phyloP scores from a whole-genome alignment of 37 sponge, comb jelly and placozoan species.

The Beroe forskalii region DNA sequence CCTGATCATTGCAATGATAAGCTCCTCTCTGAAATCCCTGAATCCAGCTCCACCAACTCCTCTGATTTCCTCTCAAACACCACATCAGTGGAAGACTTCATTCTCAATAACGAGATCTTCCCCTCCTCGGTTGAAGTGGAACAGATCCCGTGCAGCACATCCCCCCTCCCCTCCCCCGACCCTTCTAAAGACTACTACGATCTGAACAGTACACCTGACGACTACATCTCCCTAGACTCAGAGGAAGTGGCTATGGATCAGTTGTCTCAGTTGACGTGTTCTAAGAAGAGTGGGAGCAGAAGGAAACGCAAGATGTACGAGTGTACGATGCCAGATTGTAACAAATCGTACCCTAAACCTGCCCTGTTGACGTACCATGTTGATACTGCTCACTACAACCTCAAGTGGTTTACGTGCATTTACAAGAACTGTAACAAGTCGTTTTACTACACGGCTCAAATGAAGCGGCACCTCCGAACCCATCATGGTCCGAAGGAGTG shows the following conservation, averaged over 20 bases:
- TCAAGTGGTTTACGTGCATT: slow-evolving; percentile 58
- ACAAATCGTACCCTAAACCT: slow-evolving; percentile 19
- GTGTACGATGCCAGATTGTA: background rate
- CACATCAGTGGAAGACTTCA: too few species aligned
- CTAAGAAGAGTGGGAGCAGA: background rate
- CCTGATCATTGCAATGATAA: too few species aligned
- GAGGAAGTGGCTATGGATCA: background rate
- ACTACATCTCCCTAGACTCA: background rate
- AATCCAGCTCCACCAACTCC: too few species aligned
- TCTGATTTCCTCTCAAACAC: too few species aligned
- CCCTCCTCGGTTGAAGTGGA: background rate
- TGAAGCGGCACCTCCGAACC: slow-evolving; percentile 37
- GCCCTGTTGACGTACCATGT: slow-evolving; percentile 15
- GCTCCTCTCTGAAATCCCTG: too few species aligned
- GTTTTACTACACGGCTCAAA: slow-evolving; percentile 8
- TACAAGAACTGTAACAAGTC: slow-evolving; percentile 46
- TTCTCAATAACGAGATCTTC: too few species aligned
- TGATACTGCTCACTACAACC: slow-evolving; percentile 1
- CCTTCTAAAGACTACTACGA: slow-evolving; percentile 17
- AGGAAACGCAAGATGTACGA: background rate
- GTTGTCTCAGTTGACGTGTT: slow-evolving; percentile 26
- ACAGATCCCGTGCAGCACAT: background rate
- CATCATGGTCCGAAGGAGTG: background rate
- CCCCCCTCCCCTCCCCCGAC: background rate
- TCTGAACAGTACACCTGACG: background rate